Evolutionary conservation across 2,113 vertebrate species (phyloP), one percentile per base, ranked within the genome.

Genomic region (Prunella fulvescens): DNA sequence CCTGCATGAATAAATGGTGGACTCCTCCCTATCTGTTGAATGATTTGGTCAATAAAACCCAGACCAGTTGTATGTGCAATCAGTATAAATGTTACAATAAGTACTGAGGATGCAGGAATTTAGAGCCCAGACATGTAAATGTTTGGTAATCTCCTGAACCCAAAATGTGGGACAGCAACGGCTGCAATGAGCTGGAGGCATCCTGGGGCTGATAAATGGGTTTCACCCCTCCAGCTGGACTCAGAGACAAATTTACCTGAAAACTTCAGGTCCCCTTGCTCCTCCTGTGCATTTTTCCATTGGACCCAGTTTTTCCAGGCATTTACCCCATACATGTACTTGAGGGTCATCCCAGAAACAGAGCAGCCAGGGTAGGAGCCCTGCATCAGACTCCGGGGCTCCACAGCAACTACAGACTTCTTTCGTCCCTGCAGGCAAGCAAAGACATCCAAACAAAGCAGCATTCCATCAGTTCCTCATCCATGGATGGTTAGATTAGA

Each of bases 291-390:
- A 4, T 98, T 98, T 91, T 99, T 99, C 99, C 98, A 99, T 33
- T 98, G 98, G 94, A 99, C 98, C 99, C 99, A 99, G 88, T 98
- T 98, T 97, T 98, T 99, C 99, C 99, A 99, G 69, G 99, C 98
- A 1, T 99, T 99, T 6, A 99, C 98, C 29, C 99, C 99, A 3
- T 99, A 99, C 95, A 99, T 98, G 26, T 98, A 98, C 88, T 99
- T 98, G 2, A 99, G 95, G n/a, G 98, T 98, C 97, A 98, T 98
- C 65, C 98, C 98, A 57, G 98, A 97, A 37, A 98, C 98, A 26
- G 98, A 98, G 69, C 98, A 98, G 3, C 98, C 97, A 2, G 98
- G 98, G 90, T 98, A 98, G 71, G 97, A 97, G 92, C 97, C 96
- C 93, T 96, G 93, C 96, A 97, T 25, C 95, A 98, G 95, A 91